Conservation (phyloP, 2,797 vertebrate species). For the Pseudochirops corinnae region DNA sequence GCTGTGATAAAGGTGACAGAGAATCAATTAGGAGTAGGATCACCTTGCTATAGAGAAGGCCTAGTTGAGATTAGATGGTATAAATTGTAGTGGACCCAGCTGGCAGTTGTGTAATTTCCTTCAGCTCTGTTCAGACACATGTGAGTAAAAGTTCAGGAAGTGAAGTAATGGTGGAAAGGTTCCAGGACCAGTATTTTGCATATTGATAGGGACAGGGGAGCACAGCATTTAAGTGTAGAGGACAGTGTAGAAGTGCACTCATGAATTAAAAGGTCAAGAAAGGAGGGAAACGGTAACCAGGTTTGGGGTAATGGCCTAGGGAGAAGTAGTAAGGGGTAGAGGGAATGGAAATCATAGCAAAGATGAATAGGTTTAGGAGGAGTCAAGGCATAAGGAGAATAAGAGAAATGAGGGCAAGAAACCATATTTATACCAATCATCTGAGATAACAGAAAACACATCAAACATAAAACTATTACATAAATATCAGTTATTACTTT, state of each 20-base stretch:
- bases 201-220: background rate
- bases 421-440: background rate
- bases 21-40: no score
- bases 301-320: background rate
- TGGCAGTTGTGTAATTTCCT: background rate
- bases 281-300: background rate
- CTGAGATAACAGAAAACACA: background rate
- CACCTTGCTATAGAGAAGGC: background rate
- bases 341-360: background rate
- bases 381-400: background rate
- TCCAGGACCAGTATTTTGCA: background rate
- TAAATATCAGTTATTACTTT: background rate
- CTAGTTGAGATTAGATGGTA: background rate
- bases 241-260: background rate
- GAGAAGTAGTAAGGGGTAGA: background rate
- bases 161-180: background rate
- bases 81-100: background rate
- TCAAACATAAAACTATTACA: background rate
- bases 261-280: background rate
- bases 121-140: background rate
- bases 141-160: background rate
- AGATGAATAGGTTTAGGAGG: background rate
- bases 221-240: background rate
- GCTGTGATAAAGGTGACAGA: background rate
- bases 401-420: background rate